Percentiles rank a stretch among this genome's conserved stretches.
Conservation (phyloP, 2,797 vertebrate genomes). For the Mareca penelope region DNA sequence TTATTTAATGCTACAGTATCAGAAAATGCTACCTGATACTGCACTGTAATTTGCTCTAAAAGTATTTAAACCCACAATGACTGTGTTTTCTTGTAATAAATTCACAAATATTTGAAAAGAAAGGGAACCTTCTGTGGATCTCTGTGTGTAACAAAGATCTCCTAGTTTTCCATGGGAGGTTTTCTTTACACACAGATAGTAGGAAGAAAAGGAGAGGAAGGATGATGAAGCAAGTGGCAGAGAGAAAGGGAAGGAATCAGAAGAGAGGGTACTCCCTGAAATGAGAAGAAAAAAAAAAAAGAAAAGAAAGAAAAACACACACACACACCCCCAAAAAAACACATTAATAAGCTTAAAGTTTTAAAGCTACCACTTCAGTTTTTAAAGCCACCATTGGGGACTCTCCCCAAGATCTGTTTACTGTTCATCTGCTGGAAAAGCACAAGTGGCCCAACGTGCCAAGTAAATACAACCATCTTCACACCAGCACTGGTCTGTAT, state of each 20-base stretch:
- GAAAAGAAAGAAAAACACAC: neutral
- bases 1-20: neutral
- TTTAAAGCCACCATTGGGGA: neutral
- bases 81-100: neutral
- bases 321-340: neutral
- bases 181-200: neutral
- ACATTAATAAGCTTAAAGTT: neutral
- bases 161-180: neutral
- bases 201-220: neutral
- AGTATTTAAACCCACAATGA: neutral
- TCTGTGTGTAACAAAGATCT: neutral
- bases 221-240: neutral
- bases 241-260: too few relatives aligned
- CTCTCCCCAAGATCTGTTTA: neutral
- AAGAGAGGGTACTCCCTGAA: neutral
- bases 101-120: neutral
- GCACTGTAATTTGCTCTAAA: neutral
- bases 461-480: neutral
- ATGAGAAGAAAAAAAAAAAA: too few relatives aligned
- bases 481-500: neutral
- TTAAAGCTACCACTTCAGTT: neutral
- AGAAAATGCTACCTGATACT: neutral
- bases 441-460: neutral
- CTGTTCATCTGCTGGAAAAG: neutral
- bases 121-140: neutral